phyloP scores from a whole-genome alignment of 2,888 invertebrate species.

The Byasa hedistus region DNA sequence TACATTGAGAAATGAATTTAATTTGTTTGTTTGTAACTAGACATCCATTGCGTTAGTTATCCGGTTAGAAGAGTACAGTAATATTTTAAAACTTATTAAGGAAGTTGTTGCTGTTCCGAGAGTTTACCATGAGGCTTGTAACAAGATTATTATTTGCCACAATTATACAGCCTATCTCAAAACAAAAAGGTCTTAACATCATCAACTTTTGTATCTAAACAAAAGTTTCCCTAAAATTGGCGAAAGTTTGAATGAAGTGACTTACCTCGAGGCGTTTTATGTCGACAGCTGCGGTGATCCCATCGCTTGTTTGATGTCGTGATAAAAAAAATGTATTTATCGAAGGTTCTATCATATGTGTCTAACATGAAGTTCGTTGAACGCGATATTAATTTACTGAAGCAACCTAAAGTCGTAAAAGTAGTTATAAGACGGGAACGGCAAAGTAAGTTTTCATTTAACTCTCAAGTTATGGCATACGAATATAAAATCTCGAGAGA shows the following conservation, averaged over 20 bases:
- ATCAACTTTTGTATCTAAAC: conserved; percentile 65
- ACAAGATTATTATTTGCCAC: conserved; percentile 54
- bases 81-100: not conserved
- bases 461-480: not conserved
- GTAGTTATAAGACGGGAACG: not conserved
- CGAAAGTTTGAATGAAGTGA: conserved; percentile 76
- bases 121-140: conserved; percentile 37
- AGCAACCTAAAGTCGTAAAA: not conserved
- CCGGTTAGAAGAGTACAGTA: not conserved
- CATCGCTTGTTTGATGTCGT: conserved; percentile 67
- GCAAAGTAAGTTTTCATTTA: not conserved
- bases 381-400: conserved; percentile 28
- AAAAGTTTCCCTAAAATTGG: conserved; percentile 69
- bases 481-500: not conserved
- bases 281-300: conserved; percentile 74
- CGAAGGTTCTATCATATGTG: conserved; percentile 49
- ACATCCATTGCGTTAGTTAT: not conserved
- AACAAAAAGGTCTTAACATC: conserved; percentile 60
- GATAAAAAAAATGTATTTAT: conserved; percentile 68
- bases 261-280: conserved; percentile 66
- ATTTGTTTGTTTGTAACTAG: not conserved
- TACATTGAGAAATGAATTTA: not conserved
- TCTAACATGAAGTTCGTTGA: conserved; percentile 49
- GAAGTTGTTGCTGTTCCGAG: conserved; percentile 11
- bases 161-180: conserved; percentile 55